A percentile compares a stretch with the other conserved stretches of the same genome.
Conservation (phyloP, 1,140 invertebrate genomes). For the Ceratitis capitata region DNA sequence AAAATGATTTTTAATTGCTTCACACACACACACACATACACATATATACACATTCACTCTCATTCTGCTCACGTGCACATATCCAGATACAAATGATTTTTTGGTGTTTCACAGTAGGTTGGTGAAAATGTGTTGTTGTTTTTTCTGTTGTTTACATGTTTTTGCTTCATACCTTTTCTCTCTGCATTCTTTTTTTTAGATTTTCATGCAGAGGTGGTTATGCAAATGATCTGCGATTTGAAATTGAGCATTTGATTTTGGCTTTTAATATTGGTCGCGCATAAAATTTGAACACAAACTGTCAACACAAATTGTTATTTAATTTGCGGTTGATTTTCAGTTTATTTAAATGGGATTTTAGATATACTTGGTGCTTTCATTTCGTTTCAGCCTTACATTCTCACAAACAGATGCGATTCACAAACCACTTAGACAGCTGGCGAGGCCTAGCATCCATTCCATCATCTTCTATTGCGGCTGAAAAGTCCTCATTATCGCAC, state of each 20-base stretch:
- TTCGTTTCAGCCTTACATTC: no score
- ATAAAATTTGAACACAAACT: slow-evolving; percentile 13
- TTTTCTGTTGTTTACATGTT: slow-evolving; percentile 18
- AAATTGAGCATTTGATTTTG: slow-evolving; percentile 27
- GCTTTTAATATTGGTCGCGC: slow-evolving; percentile 15
- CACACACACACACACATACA: background rate
- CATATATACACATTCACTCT: background rate
- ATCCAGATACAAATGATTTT: background rate
- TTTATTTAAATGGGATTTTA: background rate
- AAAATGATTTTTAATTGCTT: slow-evolving; percentile 39
- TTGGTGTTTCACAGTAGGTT: background rate
- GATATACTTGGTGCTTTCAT: no score
- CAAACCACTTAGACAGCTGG: no score
- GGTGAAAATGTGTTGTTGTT: slow-evolving; percentile 6
- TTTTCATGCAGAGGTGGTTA: no score
- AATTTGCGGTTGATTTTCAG: background rate
- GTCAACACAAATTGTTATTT: slow-evolving; percentile 35
- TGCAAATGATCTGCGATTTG: slow-evolving; percentile 35
- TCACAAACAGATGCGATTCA: no score
- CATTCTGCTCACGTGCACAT: background rate
- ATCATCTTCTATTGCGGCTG: no score
- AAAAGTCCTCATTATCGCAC: no score
- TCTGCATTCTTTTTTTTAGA: background rate
- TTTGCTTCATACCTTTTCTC: background rate
- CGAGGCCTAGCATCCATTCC: no score